phyloP scores from a whole-genome alignment of 2,888 invertebrate genomes.

The Chrysolina americana region DNA sequence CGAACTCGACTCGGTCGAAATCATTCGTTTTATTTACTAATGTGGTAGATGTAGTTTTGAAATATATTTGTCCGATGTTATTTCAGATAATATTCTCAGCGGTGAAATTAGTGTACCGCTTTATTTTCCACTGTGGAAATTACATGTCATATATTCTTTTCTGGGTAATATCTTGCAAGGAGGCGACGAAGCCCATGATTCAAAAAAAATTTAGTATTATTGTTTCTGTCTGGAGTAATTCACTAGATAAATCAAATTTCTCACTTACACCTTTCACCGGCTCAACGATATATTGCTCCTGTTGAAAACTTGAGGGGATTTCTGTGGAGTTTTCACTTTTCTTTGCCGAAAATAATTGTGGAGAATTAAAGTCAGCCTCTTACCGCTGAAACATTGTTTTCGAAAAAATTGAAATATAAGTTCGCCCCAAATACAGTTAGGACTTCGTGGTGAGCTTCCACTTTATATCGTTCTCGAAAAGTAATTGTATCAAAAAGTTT shows the following conservation, averaged over 20 bases:
- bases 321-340: conserved; percentile 17
- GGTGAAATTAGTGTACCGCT: too few species aligned
- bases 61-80: too few species aligned
- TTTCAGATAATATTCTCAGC: too few species aligned
- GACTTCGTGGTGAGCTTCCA: conserved; percentile 11
- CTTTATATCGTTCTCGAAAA: conserved; percentile 18
- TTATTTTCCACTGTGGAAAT: neutral
- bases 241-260: conserved; percentile 15
- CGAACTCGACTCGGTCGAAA: too few species aligned
- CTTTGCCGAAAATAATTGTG: conserved; percentile 17
- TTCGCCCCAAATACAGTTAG: conserved; percentile 20
- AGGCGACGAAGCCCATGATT: neutral
- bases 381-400: conserved; percentile 19
- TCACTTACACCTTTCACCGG: conserved; percentile 3
- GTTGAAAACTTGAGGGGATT: conserved; percentile 10
- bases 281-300: conserved; percentile 12
- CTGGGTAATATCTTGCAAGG: neutral
- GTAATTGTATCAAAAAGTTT: conserved; percentile 22
- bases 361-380: conserved; percentile 11
- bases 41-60: too few species aligned
- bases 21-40: too few species aligned
- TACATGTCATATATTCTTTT: neutral
- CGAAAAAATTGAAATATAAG: conserved; percentile 23
- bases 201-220: neutral
- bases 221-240: conserved; percentile 11